Conservation (phyloP, 2,888 invertebrate species). For the Stomorhina lunata region DNA sequence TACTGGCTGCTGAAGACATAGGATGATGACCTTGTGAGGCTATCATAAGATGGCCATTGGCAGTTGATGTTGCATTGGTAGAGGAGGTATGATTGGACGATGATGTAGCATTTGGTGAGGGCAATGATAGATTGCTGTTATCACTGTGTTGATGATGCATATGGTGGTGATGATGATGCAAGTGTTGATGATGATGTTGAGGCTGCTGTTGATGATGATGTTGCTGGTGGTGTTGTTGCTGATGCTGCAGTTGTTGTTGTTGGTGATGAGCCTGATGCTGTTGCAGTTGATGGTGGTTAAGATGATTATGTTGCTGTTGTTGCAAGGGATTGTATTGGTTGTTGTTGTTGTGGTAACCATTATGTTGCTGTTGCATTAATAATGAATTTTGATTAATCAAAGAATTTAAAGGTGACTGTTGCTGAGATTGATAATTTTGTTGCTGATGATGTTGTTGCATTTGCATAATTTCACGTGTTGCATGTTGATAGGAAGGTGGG, state of each 20-base stretch:
- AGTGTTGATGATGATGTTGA: slow-evolving; percentile 70
- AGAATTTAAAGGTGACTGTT: slow-evolving; percentile 75
- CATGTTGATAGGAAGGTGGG: slow-evolving; percentile 76
- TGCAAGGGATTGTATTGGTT: slow-evolving; percentile 64
- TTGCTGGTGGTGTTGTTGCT: slow-evolving; percentile 84
- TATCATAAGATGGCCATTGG: slow-evolving; percentile 79
- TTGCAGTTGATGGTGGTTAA: slow-evolving; percentile 56
- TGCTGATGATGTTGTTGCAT: slow-evolving; percentile 81
- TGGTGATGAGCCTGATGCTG: slow-evolving; percentile 78
- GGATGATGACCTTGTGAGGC: slow-evolving; percentile 71
- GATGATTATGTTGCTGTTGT: slow-evolving; percentile 46
- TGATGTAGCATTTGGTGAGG: slow-evolving; percentile 70
- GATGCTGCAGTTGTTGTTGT: slow-evolving; percentile 80
- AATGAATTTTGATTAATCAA: slow-evolving; percentile 80
- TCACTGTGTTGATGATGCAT: slow-evolving; percentile 80
- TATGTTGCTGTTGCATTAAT: slow-evolving; percentile 72
- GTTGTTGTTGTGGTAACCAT: slow-evolving; percentile 56
- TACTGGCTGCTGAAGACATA: slow-evolving; percentile 74
- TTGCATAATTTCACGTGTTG: slow-evolving; percentile 75
- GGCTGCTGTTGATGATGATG: slow-evolving; percentile 76
- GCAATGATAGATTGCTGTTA: slow-evolving; percentile 66
- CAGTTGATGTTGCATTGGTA: slow-evolving; percentile 82
- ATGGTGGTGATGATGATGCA: slow-evolving; percentile 74
- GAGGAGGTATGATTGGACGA: slow-evolving; percentile 67
- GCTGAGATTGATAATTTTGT: slow-evolving; percentile 67